Base-by-base conservation (phyloP, 2,797 vertebrate genomes). In the Etheostoma perlongum region DNA sequence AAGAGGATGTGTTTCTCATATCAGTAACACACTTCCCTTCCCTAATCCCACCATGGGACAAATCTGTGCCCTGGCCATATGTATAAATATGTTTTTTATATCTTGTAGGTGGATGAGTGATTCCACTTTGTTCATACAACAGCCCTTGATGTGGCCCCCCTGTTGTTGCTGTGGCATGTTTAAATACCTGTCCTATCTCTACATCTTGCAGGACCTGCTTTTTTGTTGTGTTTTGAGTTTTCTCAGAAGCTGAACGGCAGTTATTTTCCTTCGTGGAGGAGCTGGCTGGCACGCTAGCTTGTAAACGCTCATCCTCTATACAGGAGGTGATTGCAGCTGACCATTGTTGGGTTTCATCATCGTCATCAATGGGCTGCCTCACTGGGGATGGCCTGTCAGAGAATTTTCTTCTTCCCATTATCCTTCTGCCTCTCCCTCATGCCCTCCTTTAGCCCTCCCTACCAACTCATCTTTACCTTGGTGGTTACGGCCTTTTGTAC, bases 301-400 rank as follows among this genome's bases (percentile, higher is more conserved):
- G 70, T 67, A 81, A 83, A 77, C 6, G 14, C 57, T 72, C 72
- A n/a, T 63, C 65, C 72, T 77, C 82, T 55, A 76, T 79, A 74
- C 76, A 67, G 60, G 72, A 75, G 72, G 60, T 83, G 79, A 88
- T 89, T 89, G 75, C 85, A 81, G 74, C 74, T 84, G 84, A 89
- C 85, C 84, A 80, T 83, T 85, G 79, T 83, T 88, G 82, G 75
- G 85, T 91, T 90, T 92, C 84, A 85, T 89, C 88, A 88, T 85
- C 36, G 7, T 80, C 73, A 69, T 73, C 55, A 85, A 76, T 65
- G 81, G 23, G 2, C 58, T 68, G 67, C 79, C 67, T 83, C 59
- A 2, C 59, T 55, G 73, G 62, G 67, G 69, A 86, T 86, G 66
- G 78, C 69, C 79, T 83, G 79, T 87, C 76, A 62, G 76, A 63